Evolutionary conservation across 2,113 vertebrate species (phyloP).

Genomic region (Mus pahari): DNA sequence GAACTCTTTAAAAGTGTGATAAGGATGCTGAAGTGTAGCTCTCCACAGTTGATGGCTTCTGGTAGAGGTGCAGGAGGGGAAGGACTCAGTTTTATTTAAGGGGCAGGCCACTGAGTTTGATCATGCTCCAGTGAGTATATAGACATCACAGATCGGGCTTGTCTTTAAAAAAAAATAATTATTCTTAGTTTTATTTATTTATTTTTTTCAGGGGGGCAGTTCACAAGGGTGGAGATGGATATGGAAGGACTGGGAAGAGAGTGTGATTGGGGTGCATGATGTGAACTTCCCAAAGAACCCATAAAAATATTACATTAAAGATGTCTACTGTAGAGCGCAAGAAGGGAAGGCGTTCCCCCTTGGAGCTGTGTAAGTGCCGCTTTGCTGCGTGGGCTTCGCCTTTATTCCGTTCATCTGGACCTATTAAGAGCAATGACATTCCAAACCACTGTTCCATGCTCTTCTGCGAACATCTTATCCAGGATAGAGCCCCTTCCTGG

Average conservation of each 20-base stretch:
- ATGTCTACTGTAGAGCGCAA: neutral
- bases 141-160: neutral
- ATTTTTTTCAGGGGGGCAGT: neutral
- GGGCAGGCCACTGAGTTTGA: neutral
- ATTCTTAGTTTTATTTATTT: neutral
- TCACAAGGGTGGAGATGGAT: neutral
- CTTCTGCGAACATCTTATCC: neutral
- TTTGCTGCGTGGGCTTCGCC: neutral
- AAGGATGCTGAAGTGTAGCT: neutral
- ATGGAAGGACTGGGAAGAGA: neutral
- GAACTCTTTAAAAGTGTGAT: neutral
- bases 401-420: neutral
- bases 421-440: neutral
- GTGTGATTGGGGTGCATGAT: neutral
- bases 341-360: neutral
- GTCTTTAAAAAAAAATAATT: neutral
- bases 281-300: neutral
- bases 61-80: neutral
- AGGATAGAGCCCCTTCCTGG: slow-evolving; percentile 18
- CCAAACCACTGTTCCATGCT: neutral
- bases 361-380: neutral
- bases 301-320: neutral
- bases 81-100: neutral
- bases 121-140: neutral
- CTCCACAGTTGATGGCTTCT: neutral